Conservation (phyloP, 2,888 invertebrate species). For the Drosophila melanosoma region DNA sequence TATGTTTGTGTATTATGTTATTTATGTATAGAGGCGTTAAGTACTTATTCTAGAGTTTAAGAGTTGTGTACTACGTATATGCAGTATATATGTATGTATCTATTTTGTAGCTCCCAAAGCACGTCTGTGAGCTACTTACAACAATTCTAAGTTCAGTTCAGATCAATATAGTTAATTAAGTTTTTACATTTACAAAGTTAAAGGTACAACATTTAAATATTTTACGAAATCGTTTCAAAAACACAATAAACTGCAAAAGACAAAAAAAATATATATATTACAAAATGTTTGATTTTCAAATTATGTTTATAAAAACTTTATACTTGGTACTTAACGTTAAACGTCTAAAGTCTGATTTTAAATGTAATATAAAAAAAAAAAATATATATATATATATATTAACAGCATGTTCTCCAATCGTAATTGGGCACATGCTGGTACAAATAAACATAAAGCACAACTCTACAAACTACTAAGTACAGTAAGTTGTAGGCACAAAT, state of each 20-base stretch:
- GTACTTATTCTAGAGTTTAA: conserved; percentile 23
- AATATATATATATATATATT: neutral
- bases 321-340: conserved; percentile 59
- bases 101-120: conserved; percentile 7
- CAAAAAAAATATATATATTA: conserved; percentile 2
- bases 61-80: conserved; percentile 27
- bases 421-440: neutral
- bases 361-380: conserved; percentile 8
- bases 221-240: conserved; percentile 20
- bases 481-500: conserved; percentile 17
- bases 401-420: neutral
- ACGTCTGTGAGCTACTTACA: conserved; percentile 22
- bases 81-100: conserved; percentile 9
- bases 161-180: conserved; percentile 26
- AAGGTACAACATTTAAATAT: conserved; percentile 25
- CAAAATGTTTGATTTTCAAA: conserved; percentile 13
- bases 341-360: conserved; percentile 50
- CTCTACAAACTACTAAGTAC: conserved; percentile 49
- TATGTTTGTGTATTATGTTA: conserved; percentile 26
- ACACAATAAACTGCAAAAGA: conserved; percentile 13
- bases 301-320: conserved; percentile 26
- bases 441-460: conserved; percentile 35
- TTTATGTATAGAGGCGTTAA: conserved; percentile 16
- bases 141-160: conserved; percentile 52
- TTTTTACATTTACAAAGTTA: conserved; percentile 2